Conservation (phyloP, 2,888 invertebrate species). For the Pseudolycoriella hygida region DNA sequence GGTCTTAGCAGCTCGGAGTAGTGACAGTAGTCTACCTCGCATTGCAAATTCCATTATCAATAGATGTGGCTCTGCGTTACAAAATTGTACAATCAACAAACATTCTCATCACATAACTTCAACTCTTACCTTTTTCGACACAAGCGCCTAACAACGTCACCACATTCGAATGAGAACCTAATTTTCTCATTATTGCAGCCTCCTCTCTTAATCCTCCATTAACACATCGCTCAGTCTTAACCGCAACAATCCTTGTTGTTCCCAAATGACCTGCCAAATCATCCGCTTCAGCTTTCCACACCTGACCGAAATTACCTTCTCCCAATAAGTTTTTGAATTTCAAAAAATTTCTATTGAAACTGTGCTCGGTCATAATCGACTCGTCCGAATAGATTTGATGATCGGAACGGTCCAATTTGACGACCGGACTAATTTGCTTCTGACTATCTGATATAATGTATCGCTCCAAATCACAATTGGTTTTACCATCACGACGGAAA, state of each 20-base stretch:
- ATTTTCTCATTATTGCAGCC: slow-evolving; percentile 68
- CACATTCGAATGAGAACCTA: slow-evolving; percentile 67
- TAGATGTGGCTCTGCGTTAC: slow-evolving; percentile 53
- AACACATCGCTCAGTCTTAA: slow-evolving; percentile 64
- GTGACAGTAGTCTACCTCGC: slow-evolving; percentile 62
- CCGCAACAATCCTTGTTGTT: slow-evolving; percentile 63
- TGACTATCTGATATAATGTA: slow-evolving; percentile 37
- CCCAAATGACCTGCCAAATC: slow-evolving; percentile 60
- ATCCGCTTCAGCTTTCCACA: slow-evolving; percentile 74
- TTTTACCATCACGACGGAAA: slow-evolving; percentile 34
- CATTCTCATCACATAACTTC: not conserved
- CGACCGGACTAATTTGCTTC: slow-evolving; percentile 26
- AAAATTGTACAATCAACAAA: slow-evolving; percentile 15
- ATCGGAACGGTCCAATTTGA: slow-evolving; percentile 19
- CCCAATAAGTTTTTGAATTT: slow-evolving; percentile 61
- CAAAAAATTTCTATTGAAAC: slow-evolving; percentile 61
- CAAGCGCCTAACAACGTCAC: slow-evolving; percentile 68
- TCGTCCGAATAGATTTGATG: slow-evolving; percentile 19
- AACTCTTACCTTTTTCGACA: slow-evolving; percentile 50
- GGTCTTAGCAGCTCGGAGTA: slow-evolving; percentile 40
- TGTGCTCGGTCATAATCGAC: slow-evolving; percentile 29
- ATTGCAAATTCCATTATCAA: slow-evolving; percentile 75
- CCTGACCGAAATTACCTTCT: slow-evolving; percentile 75
- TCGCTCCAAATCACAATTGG: slow-evolving; percentile 40
- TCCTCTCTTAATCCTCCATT: slow-evolving; percentile 62